Base-by-base conservation (phyloP, 2,797 vertebrate genomes). In the Myotis myotis region DNA sequence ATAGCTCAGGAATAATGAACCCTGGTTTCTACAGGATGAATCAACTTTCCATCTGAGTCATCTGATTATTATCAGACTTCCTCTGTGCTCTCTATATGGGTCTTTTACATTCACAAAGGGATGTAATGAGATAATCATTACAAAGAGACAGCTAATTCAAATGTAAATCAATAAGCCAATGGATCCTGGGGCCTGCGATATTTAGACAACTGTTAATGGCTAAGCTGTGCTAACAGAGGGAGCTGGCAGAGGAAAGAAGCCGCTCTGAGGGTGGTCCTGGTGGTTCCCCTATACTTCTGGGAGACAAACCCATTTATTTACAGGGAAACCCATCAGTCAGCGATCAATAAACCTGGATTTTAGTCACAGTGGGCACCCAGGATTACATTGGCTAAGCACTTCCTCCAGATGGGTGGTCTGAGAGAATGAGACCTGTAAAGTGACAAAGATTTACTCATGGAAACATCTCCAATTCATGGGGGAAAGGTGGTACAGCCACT, bases 361-460 rank as follows among this genome's bases (percentile, higher is more conserved):
- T 25, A 53, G 60, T 23, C 44, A 62, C 53, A 64, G 72, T 41
- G 30, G 57, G 10, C 64, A 51, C 23, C 9, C 8, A 19, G 33
- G 81, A 68, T 33, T 53, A 68, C 11, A 20, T 0, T 7, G 49
- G 53, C 70, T n/a, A 25, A 93, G 84, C 78, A 94, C 57, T 92
- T 93, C 94, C 22, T 90, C 53, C 0, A n/a, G 84, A 95, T 57
- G 95, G 95, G 96, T 84, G 96, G 95, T 80, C 66, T 94, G 75
- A 66, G 96, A 96, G 95, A 81, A 91, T 17, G 30, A 82, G 76
- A 22, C 25, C 83, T 78, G 80, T 72, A 85, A 89, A 94, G 62
- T 25, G 91, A 95, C 83, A 0, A 44, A 72, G 60, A 95, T 96
- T 94, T 74, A 96, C 80, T 96, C 89, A 93, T 66, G 60, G 89